Evolutionary conservation across 2,797 vertebrate genomes (phyloP), one percentile per base, ranked within the genome.

Genomic region (Falco cherrug): DNA sequence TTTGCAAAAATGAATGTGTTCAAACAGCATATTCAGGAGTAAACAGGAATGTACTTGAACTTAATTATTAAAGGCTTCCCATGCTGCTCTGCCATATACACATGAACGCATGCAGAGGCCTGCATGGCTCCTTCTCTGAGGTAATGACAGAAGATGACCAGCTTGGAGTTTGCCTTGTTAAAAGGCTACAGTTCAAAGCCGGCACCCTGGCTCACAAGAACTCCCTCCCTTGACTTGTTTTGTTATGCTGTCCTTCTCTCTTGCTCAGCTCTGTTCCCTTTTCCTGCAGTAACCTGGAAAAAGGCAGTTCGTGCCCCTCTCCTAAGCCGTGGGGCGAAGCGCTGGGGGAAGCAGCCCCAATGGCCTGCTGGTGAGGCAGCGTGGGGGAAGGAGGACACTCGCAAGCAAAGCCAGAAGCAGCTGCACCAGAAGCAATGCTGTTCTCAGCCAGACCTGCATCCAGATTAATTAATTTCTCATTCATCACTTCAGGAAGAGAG

Each of bases 41-140:
- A 80, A 94, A 88, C 87, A 93, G 59, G 83, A 93, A 93, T 60
- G 79, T 47, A 76, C 90, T 89, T 83, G 59, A 95, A 71, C 53
- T 80, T 84, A 91, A 75, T 89, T 89, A 88, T 97, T 94, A 87
- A 88, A 82, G 57, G 41, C 22, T 91, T 71, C 75, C 64, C 28
- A 21, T 56, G 71, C 48, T 0, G 6, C 64, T 59, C 25, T 85
- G 60, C 67, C 45, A 15, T 6, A 1, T 5, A 16, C 9, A 5
- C 13, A 39, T 1, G 28, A 31, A 65, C 37, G 68, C 91, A 29
- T 61, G 91, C 35, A 80, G 78, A 63, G 84, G 39, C 86, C 60
- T 93, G 90, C 2, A 3, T 16, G 18, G 33, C 14, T 84, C 59
- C 79, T 65, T 51, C 64, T 90, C 87, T 84, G 63, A 84, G 67